A percentile compares a stretch with the other conserved stretches of the same genome.
These are phyloP conservation scores for Epinephelus moara DNA, from an alignment of 2,113 vertebrate species.

Conservation along the genomic window DNA sequence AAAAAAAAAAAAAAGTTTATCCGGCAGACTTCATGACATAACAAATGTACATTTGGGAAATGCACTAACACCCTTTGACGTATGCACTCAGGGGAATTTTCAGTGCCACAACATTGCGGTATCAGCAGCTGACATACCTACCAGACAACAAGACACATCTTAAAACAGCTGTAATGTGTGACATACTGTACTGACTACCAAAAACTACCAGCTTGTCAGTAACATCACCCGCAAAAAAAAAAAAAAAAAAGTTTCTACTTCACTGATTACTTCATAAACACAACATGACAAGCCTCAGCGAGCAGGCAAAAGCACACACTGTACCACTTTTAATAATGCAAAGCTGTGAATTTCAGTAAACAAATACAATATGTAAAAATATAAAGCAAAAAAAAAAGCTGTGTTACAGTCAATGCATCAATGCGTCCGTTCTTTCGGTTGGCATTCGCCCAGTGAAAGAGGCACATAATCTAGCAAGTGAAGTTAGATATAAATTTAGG, in stretches of 20 bases:
- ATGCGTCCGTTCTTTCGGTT: background rate
- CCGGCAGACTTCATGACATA: constrained; percentile 2
- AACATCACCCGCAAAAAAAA: background rate
- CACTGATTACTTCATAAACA: constrained; percentile 15
- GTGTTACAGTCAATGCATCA: background rate
- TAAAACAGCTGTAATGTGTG: constrained; percentile 46
- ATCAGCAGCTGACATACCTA: constrained; percentile 38
- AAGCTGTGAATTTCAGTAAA: constrained; percentile 21
- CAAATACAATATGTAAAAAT: background rate
- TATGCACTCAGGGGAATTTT: constrained; percentile 36
- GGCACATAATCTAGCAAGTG: background rate
- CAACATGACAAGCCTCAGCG: constrained; percentile 27
- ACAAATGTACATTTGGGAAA: constrained; percentile 22
- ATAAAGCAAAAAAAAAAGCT: background rate
- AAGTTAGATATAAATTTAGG: background rate
- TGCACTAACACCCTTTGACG: background rate
- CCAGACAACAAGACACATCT: background rate
- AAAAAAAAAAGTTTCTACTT: constrained; percentile 25
- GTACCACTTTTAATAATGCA: constrained; percentile 15
- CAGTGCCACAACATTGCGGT: constrained; percentile 5
- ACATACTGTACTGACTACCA: background rate
- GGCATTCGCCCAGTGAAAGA: background rate
- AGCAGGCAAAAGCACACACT: background rate
- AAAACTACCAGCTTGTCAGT: constrained; percentile 1
- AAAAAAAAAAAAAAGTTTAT: background rate